Evolutionary conservation across 2,797 vertebrate species (phyloP), one percentile per base, ranked within the genome.

Genomic region (Phoxinus dragarum): DNA sequence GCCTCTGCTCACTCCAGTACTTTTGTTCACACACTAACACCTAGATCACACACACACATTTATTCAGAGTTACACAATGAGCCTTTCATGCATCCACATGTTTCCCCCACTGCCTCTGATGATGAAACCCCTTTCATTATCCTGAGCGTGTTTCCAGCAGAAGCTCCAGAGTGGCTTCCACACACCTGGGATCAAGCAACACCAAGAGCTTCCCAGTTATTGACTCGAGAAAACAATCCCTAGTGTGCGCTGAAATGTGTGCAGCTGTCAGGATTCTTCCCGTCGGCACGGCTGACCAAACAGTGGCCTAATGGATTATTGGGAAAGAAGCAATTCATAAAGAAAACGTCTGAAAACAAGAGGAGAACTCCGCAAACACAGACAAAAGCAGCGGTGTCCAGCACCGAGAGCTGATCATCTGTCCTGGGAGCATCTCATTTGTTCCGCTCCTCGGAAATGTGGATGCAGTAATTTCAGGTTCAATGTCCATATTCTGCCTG

Each of bases 271-370:
- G 47, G 31, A 44, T 80, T 80, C 56, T n/a, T 17, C 56, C 40
- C 23, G 34, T 68, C 40, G 44, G 71, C 77, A 81, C 69, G 86
- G 80, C 86, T 89, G 85, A 86, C 79, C 42, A 71, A 82, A 88
- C 84, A 88, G 5, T 0, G 4, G 21, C 61, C 49, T 73, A 66
- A 82, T 81, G 69, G 56, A 72, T 82, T 82, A 78, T 73, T 71
- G 78, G 71, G 12, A 82, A 88, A 79, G 68, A 59, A 67, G 69
- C 71, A 68, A 86, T 80, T 77, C 80, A 77, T 68, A 44, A 66
- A 66, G 74, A 87, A 77, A 59, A 82, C 52, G 19, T 11, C 47
- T 49, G n/a, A 61, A 75, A 85, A 52, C 80, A 31, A n/a, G 23
- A 79, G 52, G 52, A 17, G 54, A 47, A 86, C 11, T 5, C 74